These are phyloP conservation scores for Graphium colonna DNA, from an alignment of 2,888 invertebrate species.

Conservation along the genomic window DNA sequence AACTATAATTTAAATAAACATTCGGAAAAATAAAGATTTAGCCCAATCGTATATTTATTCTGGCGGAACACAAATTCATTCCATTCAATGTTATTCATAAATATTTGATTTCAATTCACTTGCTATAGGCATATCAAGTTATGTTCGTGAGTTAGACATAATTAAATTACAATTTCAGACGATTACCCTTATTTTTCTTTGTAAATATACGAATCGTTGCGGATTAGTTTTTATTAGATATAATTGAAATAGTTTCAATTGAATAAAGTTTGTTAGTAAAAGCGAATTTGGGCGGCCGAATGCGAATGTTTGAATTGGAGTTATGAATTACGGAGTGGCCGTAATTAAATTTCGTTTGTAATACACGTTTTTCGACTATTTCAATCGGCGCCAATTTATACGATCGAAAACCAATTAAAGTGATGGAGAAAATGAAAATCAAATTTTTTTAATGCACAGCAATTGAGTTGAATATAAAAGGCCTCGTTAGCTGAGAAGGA, in stretches of 20 bases:
- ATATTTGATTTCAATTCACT: constrained; percentile 2
- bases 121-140: no score
- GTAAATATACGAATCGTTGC: no score
- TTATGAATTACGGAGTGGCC: no score
- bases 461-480: constrained; percentile 62
- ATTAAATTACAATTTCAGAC: no score
- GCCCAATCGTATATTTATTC: not conserved
- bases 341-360: not conserved
- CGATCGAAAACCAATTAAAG: constrained; percentile 14
- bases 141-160: no score
- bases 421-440: constrained; percentile 28
- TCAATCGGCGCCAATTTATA: not conserved
- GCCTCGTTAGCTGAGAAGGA: constrained; percentile 75
- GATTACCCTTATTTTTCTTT: no score
- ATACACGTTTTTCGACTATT: not conserved
- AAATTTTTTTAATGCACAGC: constrained; percentile 40
- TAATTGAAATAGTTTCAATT: no score
- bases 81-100: constrained; percentile 9
- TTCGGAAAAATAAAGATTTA: constrained; percentile 4
- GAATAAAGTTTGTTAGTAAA: no score
- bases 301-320: no score
- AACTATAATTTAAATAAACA: constrained; percentile 20
- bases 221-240: no score
- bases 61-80: constrained; percentile 11
- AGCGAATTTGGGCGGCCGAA: no score